phyloP scores from a whole-genome alignment of 2,113 vertebrate species.

The Calypte anna region DNA sequence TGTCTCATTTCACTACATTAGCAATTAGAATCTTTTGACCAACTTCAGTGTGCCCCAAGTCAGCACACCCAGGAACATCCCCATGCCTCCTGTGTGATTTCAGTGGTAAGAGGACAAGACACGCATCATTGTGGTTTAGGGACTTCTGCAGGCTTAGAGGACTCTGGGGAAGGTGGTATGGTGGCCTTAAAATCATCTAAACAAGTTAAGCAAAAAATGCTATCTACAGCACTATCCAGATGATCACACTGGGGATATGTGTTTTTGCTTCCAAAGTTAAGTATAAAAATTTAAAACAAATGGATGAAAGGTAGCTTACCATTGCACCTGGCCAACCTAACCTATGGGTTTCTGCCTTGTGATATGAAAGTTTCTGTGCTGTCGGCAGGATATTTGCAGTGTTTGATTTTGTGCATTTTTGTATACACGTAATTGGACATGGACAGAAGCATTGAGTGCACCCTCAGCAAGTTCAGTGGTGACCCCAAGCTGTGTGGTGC shows the following conservation, averaged over 20 bases:
- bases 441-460: too few relatives aligned
- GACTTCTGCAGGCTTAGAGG: neutral
- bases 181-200: neutral
- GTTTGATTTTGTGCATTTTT: neutral
- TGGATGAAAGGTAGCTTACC: neutral
- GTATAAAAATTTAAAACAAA: neutral
- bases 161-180: neutral
- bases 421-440: accelerated
- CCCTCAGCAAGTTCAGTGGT: too few relatives aligned
- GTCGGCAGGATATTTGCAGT: neutral
- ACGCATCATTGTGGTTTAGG: neutral
- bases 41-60: neutral
- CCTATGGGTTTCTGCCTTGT: neutral
- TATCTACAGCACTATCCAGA: neutral
- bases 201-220: neutral
- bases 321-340: neutral
- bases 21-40: neutral
- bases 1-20: neutral
- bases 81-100: neutral
- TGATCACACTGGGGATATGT: neutral
- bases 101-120: neutral
- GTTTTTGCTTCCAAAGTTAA: neutral
- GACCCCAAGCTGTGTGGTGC: too few relatives aligned
- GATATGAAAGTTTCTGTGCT: neutral
- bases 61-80: neutral